Percentiles rank a stretch among this genome's conserved stretches.
Evolutionary conservation across 2,888 invertebrate species (phyloP).

Genomic region (Zele albiditarsus): DNA sequence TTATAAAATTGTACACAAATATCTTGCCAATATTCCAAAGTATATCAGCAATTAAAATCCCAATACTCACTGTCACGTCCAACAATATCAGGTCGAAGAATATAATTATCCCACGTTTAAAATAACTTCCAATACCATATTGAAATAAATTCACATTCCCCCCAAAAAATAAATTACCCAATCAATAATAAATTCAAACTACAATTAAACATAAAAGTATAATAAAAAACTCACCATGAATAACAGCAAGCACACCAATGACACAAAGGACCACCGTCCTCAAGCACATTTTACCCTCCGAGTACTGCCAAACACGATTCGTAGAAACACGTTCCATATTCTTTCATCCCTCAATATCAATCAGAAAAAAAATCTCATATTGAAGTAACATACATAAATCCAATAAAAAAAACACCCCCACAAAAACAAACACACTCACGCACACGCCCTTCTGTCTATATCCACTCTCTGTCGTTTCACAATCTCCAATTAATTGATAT

Average conservation of each 20-base stretch:
- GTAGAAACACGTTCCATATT: slow-evolving; percentile 27
- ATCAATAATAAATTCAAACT: no score
- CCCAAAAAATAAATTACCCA: no score
- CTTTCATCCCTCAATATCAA: slow-evolving; percentile 32
- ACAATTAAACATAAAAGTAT: background rate
- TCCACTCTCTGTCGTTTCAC: slow-evolving; percentile 7
- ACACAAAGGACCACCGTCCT: slow-evolving; percentile 63
- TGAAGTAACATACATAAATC: slow-evolving; percentile 31
- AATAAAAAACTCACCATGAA: slow-evolving; percentile 62
- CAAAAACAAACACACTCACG: background rate
- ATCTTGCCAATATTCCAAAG: no score
- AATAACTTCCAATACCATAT: no score
- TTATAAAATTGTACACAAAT: no score
- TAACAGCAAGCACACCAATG: slow-evolving; percentile 60
- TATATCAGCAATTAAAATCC: no score
- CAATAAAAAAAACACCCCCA: background rate
- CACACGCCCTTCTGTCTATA: background rate
- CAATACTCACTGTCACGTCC: no score
- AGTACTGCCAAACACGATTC: slow-evolving; percentile 30
- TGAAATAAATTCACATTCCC: no score
- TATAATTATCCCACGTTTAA: no score
- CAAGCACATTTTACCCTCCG: slow-evolving; percentile 51
- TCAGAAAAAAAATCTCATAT: slow-evolving; percentile 27
- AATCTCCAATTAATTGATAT: background rate
- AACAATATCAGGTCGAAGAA: no score